A percentile compares a stretch with the other conserved stretches of the same genome.
Conservation (phyloP, 2,113 vertebrate genomes). For the Rana temporaria region DNA sequence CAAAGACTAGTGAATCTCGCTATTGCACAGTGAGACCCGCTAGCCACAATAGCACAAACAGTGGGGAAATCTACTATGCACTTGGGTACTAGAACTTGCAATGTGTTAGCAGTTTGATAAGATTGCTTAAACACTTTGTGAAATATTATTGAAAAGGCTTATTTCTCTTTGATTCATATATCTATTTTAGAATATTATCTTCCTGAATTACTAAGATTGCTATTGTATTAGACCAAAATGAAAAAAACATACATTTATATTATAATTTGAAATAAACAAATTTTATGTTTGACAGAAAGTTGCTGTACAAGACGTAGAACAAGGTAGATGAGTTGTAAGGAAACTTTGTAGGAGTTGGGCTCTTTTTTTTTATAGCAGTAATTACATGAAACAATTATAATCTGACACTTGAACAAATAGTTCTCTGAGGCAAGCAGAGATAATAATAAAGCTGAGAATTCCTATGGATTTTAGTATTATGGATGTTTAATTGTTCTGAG, state of each 20-base stretch:
- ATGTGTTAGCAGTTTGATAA: no score
- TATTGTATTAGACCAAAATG: background rate
- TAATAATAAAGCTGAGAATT: slow-evolving; percentile 46
- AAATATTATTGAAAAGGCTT: background rate
- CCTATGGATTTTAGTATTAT: slow-evolving; percentile 49
- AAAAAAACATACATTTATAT: no score
- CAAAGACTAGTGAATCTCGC: no score
- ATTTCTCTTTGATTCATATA: slow-evolving; percentile 10
- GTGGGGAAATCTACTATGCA: no score
- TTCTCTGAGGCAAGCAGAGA: slow-evolving; percentile 33
- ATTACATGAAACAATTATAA: slow-evolving; percentile 46
- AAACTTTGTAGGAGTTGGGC: slow-evolving; percentile 5
- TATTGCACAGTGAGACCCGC: no score
- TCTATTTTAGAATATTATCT: background rate
- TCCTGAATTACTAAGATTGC: background rate
- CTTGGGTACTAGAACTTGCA: no score
- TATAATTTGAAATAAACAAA: no score
- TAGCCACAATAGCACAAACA: no score
- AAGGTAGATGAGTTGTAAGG: background rate
- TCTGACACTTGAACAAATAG: slow-evolving; percentile 43
- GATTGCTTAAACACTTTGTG: no score
- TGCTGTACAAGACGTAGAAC: background rate
- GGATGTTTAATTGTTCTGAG: slow-evolving; percentile 41
- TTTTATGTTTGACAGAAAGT: background rate
- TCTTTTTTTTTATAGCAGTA: slow-evolving; percentile 31